phyloP scores from a whole-genome alignment of 1,140 invertebrate species.

The Lerema accius region DNA sequence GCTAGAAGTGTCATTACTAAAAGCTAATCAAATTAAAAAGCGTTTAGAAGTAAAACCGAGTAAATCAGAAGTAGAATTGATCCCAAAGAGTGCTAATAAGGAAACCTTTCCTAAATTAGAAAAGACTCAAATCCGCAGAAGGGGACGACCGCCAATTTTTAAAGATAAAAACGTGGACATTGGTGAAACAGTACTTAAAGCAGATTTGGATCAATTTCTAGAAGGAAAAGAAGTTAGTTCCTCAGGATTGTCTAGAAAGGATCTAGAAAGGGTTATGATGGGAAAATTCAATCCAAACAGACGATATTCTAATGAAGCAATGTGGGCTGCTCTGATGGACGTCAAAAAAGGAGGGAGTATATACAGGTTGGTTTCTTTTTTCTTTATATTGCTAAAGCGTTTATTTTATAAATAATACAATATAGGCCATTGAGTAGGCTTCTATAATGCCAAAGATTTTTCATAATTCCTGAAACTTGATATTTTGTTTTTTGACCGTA shows the following conservation, averaged over 20 bases:
- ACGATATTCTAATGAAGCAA: conserved; percentile 74
- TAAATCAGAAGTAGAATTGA: conserved; percentile 71
- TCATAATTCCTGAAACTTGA: too few relatives aligned
- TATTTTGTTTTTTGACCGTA: too few relatives aligned
- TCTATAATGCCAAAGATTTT: too few relatives aligned
- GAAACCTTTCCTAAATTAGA: conserved; percentile 56
- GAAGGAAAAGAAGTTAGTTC: conserved; percentile 79
- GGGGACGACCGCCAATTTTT: conserved; percentile 68
- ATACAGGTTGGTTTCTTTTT: conserved; percentile 67
- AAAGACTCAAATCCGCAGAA: conserved; percentile 50
- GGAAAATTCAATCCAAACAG: conserved; percentile 80
- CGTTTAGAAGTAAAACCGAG: conserved; percentile 47
- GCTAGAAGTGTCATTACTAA: conserved; percentile 73
- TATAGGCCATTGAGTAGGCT: not conserved
- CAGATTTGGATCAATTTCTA: conserved; percentile 77
- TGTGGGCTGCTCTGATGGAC: conserved; percentile 81
- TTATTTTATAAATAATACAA: too few relatives aligned
- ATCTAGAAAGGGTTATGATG: conserved; percentile 80
- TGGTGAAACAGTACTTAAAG: conserved; percentile 73
- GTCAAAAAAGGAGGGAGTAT: conserved; percentile 82
- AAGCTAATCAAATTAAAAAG: conserved; percentile 64
- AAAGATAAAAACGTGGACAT: conserved; percentile 75
- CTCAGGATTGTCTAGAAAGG: conserved; percentile 74
- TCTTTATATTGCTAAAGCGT: too few relatives aligned
- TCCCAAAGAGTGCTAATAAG: conserved; percentile 53